phyloP scores from a whole-genome alignment of 2,797 vertebrate genomes.

The Macropodus opercularis region DNA sequence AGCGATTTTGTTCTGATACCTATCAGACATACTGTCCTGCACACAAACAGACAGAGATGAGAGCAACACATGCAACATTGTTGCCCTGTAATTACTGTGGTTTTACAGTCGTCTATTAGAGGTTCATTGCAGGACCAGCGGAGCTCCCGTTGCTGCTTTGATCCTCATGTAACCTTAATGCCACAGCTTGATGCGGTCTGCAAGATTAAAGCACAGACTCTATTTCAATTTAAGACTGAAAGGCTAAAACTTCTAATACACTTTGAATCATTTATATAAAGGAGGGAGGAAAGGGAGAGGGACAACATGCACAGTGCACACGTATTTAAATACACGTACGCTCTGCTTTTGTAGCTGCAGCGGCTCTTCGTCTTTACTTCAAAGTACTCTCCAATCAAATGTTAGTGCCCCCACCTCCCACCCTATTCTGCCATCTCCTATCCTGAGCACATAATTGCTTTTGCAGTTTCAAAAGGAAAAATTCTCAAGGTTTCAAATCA shows the following conservation, averaged over 20 bases:
- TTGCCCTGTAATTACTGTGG: constrained; percentile 16
- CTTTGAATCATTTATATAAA: constrained; percentile 46
- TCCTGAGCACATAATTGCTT: constrained; percentile 29
- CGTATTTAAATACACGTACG: constrained; percentile 7
- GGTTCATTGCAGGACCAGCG: constrained; percentile 14
- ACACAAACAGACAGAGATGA: not conserved
- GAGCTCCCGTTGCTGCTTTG: constrained; percentile 42
- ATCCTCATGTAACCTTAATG: constrained; percentile 50
- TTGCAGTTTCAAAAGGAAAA: constrained; percentile 39
- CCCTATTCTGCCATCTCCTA: constrained; percentile 3
- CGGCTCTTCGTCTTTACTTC: constrained; percentile 32
- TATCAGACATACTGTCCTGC: not conserved
- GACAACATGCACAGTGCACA: constrained; percentile 6
- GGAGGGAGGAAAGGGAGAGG: not conserved
- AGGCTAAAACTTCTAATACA: constrained; percentile 30
- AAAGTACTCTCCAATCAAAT: constrained; percentile 50
- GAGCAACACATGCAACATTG: constrained; percentile 3
- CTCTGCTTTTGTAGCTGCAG: constrained; percentile 9
- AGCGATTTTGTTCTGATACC: too few relatives aligned
- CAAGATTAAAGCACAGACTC: constrained; percentile 46
- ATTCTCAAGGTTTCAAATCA: constrained; percentile 41
- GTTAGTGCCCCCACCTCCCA: constrained; percentile 24
- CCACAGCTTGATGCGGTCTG: constrained; percentile 33
- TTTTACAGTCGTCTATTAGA: constrained; percentile 25
- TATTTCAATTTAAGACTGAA: constrained; percentile 44